Evolutionary conservation across 2,797 vertebrate genomes (phyloP), one percentile per base, ranked within the genome.

Genomic region (Propithecus perrieri): DNA sequence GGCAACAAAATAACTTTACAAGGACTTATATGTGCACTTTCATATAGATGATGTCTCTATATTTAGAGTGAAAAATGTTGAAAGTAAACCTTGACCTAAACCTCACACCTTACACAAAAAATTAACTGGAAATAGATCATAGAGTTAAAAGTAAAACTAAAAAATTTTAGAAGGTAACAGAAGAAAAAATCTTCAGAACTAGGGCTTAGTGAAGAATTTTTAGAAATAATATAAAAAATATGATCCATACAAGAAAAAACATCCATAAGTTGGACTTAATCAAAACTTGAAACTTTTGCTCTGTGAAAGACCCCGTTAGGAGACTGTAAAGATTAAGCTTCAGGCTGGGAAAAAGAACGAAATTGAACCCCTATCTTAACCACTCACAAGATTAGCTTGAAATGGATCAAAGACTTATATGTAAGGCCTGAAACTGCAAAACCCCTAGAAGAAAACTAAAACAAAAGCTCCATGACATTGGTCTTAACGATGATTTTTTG

Each of bases 1-100:
- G 3, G 33, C 18, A 91, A 91, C 28, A 74, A 33, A 69, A 69
- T 26, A 87, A 86, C 35, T 92, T 55, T 43, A 81, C 9, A 63
- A 43, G 6, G 3, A 75, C 33, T 71, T 85, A 50, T 22, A 65
- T 63, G 5, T 67, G 17, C 4, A 78, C 78, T 93, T 88, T 80
- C 26, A 74, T 55, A 53, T 2, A 55, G 48, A 38, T n/a, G 75
- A 20, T 79, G 5, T n/a, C 55, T 72, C 55, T 69, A 33, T 76
- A 94, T 30, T 83, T 59, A 71, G 10, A 86, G 61, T 20, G 9
- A 75, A 96, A 94, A 61, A 75, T 71, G 35, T 83, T 72, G 76
- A 91, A 78, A 84, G 38, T 78, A 86, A 96, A 94, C n/a, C 38
- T 92, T 89, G 53, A 59, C 61, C 43, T 35, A 80, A 87, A 92